Conservation (phyloP, 2,113 vertebrate species). For the Notiomystis cincta region DNA sequence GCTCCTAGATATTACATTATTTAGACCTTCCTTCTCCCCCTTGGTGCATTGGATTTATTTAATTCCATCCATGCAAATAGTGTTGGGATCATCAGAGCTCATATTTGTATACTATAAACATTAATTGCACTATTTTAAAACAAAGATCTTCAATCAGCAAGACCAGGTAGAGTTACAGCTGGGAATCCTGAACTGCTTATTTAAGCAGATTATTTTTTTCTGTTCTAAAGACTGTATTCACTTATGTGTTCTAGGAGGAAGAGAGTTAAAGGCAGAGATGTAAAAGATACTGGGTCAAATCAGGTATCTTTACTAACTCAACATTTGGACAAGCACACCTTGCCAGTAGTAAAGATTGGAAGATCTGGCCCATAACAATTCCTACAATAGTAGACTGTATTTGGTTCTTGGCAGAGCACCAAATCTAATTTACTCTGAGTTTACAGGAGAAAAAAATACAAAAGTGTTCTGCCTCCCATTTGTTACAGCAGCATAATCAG, state of each 20-base stretch:
- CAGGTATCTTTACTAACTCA: constrained; percentile 14
- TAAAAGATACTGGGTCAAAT: not conserved
- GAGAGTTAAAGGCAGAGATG: not conserved
- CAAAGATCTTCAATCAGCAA: not conserved
- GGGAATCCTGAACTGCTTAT: not conserved
- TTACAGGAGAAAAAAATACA: not conserved
- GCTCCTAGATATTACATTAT: not conserved
- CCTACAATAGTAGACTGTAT: constrained; percentile 3
- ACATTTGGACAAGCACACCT: constrained; percentile 17
- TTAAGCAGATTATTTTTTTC: not conserved
- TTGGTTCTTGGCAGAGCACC: not conserved
- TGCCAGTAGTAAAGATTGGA: constrained; percentile 9
- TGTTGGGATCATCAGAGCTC: not conserved
- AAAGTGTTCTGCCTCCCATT: not conserved
- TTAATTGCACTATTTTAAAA: not conserved
- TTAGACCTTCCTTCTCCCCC: not conserved
- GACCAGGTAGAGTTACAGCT: not conserved
- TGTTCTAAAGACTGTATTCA: not conserved
- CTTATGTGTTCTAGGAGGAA: not conserved
- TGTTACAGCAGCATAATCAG: not conserved
- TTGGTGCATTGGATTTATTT: not conserved
- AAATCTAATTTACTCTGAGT: constrained; percentile 49
- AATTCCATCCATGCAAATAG: not conserved
- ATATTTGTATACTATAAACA: not conserved
- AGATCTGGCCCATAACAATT: constrained; percentile 13